Evolutionary conservation across 1,140 invertebrate genomes (phyloP), one percentile per base, ranked within the genome.

Genomic region (Drosophila ogumai): DNA sequence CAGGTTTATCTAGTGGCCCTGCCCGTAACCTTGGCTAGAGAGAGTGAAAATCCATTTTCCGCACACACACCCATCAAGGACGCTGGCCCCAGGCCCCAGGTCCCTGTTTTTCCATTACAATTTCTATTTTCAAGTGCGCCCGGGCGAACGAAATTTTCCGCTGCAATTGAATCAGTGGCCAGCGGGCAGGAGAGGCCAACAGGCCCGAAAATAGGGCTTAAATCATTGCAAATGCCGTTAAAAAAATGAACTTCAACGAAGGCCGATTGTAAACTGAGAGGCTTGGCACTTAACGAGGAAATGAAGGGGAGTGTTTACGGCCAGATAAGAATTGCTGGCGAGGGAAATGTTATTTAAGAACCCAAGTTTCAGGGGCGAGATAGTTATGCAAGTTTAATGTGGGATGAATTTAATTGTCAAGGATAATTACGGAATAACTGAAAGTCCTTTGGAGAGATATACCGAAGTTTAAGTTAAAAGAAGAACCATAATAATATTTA

Each of bases 21-120:
- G 74, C 31, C 73, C 73, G 22, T 77, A 67, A 67, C 74, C 73
- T 77, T 77, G 49, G 25, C 43, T 36, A 50, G 25, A 34, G 73
- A 76, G 34, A 38, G 52, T 6, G 54, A 38, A 65, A 76, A 76
- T 67, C 73, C 73, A 76, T 76, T 76, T 66, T 22, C 40, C 46
- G 12, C 31, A 19, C 17, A 36, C 32, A 22, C 17, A 52, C 50
- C 22, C 47, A 31, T 17, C 43, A 76, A 77, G 74, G 74, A 49
- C 73, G 8, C 19, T 38, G 34, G 40, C 19, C n/a, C 34, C 12
- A 12, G 34, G 40, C 19, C n/a, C 34, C 12, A 12, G 25, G 7
- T 40, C 17, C n/a, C 22, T 40, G 34, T 55, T 50, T 31, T 76
- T 76, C 36, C 63, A 67, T 60, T 77, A 55, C 43, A 54, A 50